A percentile compares a stretch with the other conserved stretches of the same genome.
Evolutionary conservation across 2,797 vertebrate genomes (phyloP).

Genomic region (Coreius guichenoti): DNA sequence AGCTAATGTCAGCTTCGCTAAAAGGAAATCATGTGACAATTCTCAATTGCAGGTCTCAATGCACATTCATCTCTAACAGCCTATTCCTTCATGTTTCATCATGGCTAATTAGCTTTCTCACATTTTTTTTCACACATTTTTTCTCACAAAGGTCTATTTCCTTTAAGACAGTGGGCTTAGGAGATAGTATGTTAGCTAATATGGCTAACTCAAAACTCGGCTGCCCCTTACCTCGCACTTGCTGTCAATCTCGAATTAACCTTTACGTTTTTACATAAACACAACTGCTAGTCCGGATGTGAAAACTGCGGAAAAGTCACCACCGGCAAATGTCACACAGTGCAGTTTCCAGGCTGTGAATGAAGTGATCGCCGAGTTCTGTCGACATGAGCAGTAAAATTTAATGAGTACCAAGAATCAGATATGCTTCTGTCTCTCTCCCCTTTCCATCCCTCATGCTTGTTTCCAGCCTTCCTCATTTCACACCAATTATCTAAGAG

Average conservation of each 20-base stretch:
- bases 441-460: background rate
- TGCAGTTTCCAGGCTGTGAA: slow-evolving; percentile 5
- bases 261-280: slow-evolving; percentile 35
- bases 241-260: background rate
- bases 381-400: slow-evolving; percentile 18
- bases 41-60: slow-evolving; percentile 5
- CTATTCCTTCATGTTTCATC: background rate
- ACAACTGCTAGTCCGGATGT: background rate
- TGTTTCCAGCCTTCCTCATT: slow-evolving; percentile 43
- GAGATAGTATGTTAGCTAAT: background rate
- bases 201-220: background rate
- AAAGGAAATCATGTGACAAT: background rate
- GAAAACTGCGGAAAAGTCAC: slow-evolving; percentile 11
- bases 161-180: background rate
- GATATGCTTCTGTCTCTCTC: background rate
- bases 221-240: background rate
- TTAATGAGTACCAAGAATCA: slow-evolving; percentile 36
- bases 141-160: no score
- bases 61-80: slow-evolving; percentile 19
- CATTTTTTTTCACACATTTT: background rate
- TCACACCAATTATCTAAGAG: slow-evolving; percentile 55
- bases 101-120: slow-evolving; percentile 24
- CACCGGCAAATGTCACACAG: slow-evolving; percentile 55
- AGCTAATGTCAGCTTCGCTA: background rate
- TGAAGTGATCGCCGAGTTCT: slow-evolving; percentile 46